phyloP scores from a whole-genome alignment of 2,113 vertebrate genomes.

The Centropus bengalensis region DNA sequence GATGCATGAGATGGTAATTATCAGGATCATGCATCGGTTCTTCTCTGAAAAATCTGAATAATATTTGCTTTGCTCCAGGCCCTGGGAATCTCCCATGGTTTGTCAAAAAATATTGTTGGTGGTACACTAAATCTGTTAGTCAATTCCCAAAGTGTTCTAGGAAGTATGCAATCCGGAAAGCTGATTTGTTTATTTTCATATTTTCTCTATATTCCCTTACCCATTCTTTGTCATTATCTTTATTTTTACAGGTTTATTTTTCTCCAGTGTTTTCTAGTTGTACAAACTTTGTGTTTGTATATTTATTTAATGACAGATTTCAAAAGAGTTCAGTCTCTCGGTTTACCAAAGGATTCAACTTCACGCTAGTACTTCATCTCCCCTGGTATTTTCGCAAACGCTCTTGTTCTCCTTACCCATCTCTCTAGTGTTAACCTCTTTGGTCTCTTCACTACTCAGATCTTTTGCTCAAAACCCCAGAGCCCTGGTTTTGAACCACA shows the following conservation, averaged over 20 bases:
- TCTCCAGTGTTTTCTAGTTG: conserved; percentile 55
- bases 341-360: conserved; percentile 53
- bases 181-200: conserved; percentile 45
- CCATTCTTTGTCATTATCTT: conserved; percentile 49
- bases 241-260: conserved; percentile 61
- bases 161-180: conserved; percentile 12
- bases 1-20: conserved; percentile 28
- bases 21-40: background rate
- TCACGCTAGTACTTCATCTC: conserved; percentile 35
- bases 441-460: background rate
- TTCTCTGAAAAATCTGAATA: conserved; percentile 35
- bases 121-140: conserved; percentile 47
- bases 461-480: conserved; percentile 1
- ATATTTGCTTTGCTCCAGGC: conserved; percentile 62
- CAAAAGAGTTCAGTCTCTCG: conserved; percentile 41
- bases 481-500: conserved; percentile 20
- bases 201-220: conserved; percentile 53
- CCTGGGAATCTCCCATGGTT: conserved; percentile 59
- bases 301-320: conserved; percentile 61
- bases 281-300: conserved; percentile 52
- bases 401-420: conserved; percentile 35
- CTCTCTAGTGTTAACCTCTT: background rate
- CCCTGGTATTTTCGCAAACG: background rate
- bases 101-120: conserved; percentile 59
- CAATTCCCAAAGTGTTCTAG: conserved; percentile 30